phyloP scores from a whole-genome alignment of 23 tunicate species.

The Ciona savignyi region DNA sequence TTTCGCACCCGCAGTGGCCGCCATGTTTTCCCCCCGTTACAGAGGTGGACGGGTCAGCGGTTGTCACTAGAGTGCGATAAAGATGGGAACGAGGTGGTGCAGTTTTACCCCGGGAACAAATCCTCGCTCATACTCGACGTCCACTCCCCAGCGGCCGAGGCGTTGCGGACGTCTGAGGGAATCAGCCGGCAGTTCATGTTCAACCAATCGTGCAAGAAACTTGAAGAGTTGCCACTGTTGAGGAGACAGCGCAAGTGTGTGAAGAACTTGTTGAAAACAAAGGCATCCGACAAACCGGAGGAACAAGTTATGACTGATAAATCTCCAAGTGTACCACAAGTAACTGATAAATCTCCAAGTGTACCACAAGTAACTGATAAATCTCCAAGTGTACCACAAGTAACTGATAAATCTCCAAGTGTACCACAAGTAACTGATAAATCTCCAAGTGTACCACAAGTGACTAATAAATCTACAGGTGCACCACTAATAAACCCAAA shows the following conservation, averaged over 20 bases:
- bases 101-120: slow-evolving; percentile 23
- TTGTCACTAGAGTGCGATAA: slow-evolving; percentile 25
- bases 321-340: not conserved
- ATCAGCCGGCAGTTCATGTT: not conserved
- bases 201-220: not conserved
- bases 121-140: not conserved
- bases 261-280: not conserved
- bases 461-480: not conserved
- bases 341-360: not conserved
- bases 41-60: slow-evolving; percentile 42
- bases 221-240: not conserved
- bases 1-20: slow-evolving; percentile 36
- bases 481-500: not conserved
- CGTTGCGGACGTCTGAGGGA: not conserved
- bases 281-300: not conserved
- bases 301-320: not conserved
- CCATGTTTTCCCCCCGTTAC: slow-evolving; percentile 38
- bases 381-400: not conserved
- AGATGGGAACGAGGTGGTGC: slow-evolving; percentile 20
- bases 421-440: not conserved
- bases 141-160: not conserved
- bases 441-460: no score
- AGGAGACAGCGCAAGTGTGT: not conserved
- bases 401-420: not conserved
- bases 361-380: not conserved